These are phyloP conservation scores for Barnardius zonarius DNA, from an alignment of 2,113 vertebrate species.

Conservation along the genomic window DNA sequence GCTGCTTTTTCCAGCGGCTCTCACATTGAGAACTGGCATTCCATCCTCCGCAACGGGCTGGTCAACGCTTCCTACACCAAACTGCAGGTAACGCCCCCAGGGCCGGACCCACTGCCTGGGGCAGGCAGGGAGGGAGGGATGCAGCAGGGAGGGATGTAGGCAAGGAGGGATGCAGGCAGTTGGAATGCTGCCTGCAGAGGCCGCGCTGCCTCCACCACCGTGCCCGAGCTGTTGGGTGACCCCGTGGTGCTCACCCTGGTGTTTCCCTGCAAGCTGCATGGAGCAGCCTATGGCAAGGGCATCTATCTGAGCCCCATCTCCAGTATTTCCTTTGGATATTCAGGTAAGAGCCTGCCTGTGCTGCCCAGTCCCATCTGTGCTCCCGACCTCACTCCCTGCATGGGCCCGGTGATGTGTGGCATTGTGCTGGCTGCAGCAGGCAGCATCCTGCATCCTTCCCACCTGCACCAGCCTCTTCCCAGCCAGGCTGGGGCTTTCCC, in stretches of 20 bases:
- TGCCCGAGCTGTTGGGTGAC: not conserved
- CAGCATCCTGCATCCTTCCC: not conserved
- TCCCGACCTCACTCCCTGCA: slow-evolving; percentile 9
- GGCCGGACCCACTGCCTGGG: fast-evolving
- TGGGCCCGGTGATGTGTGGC: fast-evolving
- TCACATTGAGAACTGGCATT: slow-evolving; percentile 99
- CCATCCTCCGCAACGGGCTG: slow-evolving; percentile 98
- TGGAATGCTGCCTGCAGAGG: not conserved
- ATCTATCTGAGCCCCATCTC: slow-evolving; percentile 99
- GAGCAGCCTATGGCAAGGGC: slow-evolving; percentile 99
- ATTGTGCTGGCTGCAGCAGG: fast-evolving
- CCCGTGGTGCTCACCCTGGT: slow-evolving; percentile 74
- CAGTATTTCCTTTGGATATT: slow-evolving; percentile 99
- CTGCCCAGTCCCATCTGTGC: not conserved
- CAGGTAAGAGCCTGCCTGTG: slow-evolving; percentile 84
- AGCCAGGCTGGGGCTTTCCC: not conserved
- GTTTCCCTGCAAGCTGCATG: slow-evolving; percentile 96
- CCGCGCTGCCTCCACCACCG: not conserved
- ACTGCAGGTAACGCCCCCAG: slow-evolving; percentile 85
- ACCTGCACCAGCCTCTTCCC: not conserved
- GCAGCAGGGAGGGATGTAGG: not conserved
- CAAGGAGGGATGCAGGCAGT: not conserved
- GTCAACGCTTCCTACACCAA: slow-evolving; percentile 99
- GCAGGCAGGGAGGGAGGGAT: not conserved
- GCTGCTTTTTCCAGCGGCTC: slow-evolving; percentile 85